These are phyloP conservation scores for Drosophila virilis DNA, from an alignment of 1,140 invertebrate genomes.

Conservation along the genomic window DNA sequence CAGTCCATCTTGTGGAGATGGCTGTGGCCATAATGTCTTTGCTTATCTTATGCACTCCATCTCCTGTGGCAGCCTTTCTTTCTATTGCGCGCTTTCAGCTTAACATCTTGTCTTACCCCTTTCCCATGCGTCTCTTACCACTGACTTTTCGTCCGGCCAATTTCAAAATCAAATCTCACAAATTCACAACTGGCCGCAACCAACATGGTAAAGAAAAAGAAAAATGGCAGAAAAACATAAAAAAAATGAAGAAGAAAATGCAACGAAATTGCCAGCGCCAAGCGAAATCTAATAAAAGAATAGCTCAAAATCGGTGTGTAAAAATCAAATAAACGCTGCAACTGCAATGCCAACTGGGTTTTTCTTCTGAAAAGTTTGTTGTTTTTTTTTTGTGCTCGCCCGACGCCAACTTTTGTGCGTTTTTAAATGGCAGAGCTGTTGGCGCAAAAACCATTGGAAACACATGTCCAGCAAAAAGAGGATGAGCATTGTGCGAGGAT, in stretches of 20 bases:
- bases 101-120: slow-evolving; percentile 53
- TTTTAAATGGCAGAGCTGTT: slow-evolving; percentile 72
- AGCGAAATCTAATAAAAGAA: slow-evolving; percentile 73
- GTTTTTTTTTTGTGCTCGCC: slow-evolving; percentile 17
- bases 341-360: slow-evolving; percentile 61
- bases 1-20: too few species aligned
- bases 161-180: slow-evolving; percentile 79
- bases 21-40: too few species aligned
- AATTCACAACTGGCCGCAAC: slow-evolving; percentile 66
- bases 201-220: slow-evolving; percentile 1
- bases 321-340: slow-evolving; percentile 78
- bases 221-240: background rate
- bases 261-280: slow-evolving; percentile 50
- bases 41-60: slow-evolving; percentile 18
- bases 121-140: slow-evolving; percentile 6
- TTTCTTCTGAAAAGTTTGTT: slow-evolving; percentile 37
- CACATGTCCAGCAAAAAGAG: slow-evolving; percentile 68
- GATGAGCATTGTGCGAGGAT: slow-evolving; percentile 26
- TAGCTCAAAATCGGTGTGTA: slow-evolving; percentile 79
- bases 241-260: slow-evolving; percentile 28
- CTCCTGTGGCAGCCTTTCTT: background rate
- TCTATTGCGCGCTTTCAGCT: slow-evolving; percentile 38
- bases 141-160: slow-evolving; percentile 54
- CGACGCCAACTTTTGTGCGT: slow-evolving; percentile 68
- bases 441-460: slow-evolving; percentile 76